Conservation (phyloP, 2,888 invertebrate species). For the Brenthis ino region DNA sequence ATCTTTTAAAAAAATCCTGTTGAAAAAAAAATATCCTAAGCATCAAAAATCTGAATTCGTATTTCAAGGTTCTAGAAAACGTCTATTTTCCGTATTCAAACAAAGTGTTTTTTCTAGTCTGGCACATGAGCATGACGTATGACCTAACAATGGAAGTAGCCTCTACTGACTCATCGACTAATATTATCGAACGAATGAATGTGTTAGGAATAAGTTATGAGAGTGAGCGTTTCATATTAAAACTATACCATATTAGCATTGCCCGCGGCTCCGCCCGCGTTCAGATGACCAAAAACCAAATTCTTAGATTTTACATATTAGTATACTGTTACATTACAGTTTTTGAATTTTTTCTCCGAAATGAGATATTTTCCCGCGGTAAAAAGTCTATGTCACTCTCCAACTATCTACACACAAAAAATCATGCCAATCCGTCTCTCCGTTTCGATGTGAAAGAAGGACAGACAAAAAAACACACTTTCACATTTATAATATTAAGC, state of each 20-base stretch:
- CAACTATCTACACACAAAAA: too few relatives aligned
- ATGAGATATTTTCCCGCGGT: too few relatives aligned
- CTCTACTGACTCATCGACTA: conserved; percentile 34
- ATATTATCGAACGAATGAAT: conserved; percentile 33
- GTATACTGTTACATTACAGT: too few relatives aligned
- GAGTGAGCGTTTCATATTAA: neutral
- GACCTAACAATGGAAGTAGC: conserved; percentile 29
- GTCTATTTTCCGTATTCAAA: conserved; percentile 26
- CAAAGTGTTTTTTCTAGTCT: conserved; percentile 23
- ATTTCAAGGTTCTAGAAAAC: conserved; percentile 20
- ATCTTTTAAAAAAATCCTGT: neutral
- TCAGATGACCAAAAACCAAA: too few relatives aligned
- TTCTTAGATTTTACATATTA: too few relatives aligned
- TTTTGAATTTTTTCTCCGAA: too few relatives aligned
- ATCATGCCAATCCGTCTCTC: too few relatives aligned
- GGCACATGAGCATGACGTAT: conserved; percentile 32
- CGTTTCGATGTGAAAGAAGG: too few relatives aligned
- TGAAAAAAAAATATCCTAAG: neutral
- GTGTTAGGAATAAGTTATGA: conserved; percentile 9
- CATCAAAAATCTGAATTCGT: conserved; percentile 6
- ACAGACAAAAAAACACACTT: too few relatives aligned
- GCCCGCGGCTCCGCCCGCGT: too few relatives aligned
- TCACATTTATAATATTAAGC: too few relatives aligned
- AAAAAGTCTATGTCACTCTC: too few relatives aligned
- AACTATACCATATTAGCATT: neutral